A percentile compares a stretch with the other conserved stretches of the same genome.
These are phyloP conservation scores for Drosophila athabasca DNA, from an alignment of 1,140 invertebrate genomes.

Conservation along the genomic window DNA sequence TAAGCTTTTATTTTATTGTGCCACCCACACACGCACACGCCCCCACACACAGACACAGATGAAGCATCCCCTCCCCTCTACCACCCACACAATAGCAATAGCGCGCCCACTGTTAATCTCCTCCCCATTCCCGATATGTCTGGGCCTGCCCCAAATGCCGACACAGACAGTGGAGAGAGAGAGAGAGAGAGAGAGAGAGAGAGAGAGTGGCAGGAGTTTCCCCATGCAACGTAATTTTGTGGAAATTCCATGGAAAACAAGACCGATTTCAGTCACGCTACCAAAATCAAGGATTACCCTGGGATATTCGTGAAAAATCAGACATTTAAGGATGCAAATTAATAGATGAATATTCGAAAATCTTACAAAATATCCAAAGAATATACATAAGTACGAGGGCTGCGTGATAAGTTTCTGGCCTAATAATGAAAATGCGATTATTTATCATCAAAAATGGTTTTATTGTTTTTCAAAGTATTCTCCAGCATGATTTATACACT, in stretches of 20 bases:
- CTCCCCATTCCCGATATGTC: slow-evolving; percentile 28
- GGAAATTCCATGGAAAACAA: slow-evolving; percentile 59
- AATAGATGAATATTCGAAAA: neutral
- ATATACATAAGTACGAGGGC: no score
- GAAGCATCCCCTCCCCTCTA: neutral
- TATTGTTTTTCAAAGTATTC: no score
- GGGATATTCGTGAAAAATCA: slow-evolving; percentile 7
- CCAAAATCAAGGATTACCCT: slow-evolving; percentile 9
- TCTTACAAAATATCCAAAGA: neutral
- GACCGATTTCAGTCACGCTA: slow-evolving; percentile 51
- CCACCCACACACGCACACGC: slow-evolving; percentile 11
- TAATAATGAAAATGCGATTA: no score
- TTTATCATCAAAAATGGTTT: no score
- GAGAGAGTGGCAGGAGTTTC: neutral
- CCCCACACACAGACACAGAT: neutral
- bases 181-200: neutral
- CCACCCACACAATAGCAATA: no score
- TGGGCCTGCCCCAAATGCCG: slow-evolving; percentile 56
- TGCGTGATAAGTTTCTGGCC: no score
- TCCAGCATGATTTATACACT: no score
- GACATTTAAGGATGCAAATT: neutral
- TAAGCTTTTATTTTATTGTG: slow-evolving; percentile 72
- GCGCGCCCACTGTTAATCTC: neutral
- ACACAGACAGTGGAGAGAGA: slow-evolving; percentile 23
- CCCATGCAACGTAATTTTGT: slow-evolving; percentile 61